Evolutionary conservation across 1,140 invertebrate species (phyloP).

Genomic region (Euborellia annulipes): DNA sequence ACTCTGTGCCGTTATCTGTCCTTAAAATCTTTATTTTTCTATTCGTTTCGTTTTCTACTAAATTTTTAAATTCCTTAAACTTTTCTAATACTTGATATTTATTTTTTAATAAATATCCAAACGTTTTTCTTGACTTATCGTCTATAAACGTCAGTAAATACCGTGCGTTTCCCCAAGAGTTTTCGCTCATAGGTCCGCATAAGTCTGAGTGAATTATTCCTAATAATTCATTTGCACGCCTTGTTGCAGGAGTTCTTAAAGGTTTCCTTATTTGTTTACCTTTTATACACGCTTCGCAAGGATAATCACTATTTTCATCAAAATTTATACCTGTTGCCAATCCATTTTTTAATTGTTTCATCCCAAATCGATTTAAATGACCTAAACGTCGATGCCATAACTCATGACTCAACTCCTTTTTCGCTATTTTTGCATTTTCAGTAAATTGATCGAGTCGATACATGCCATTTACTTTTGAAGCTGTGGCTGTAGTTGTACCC

Average conservation of each 20-base stretch:
- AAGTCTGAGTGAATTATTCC: constrained; percentile 3
- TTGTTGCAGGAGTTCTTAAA: constrained; percentile 12
- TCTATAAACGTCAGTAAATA: constrained; percentile 27
- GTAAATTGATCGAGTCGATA: neutral
- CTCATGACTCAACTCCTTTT: neutral
- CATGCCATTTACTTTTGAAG: neutral
- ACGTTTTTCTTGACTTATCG: constrained; percentile 14
- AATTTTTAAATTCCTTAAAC: constrained; percentile 22
- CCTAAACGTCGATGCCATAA: constrained; percentile 10
- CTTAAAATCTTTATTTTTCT: constrained; percentile 20
- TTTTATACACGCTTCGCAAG: constrained; percentile 18
- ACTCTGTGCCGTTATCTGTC: constrained; percentile 29
- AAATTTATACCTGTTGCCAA: constrained; percentile 8
- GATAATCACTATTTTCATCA: neutral
- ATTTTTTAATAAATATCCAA: constrained; percentile 17
- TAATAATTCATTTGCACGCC: constrained; percentile 9
- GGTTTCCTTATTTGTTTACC: constrained; percentile 17
- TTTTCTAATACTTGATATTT: constrained; percentile 20
- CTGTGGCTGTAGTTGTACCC: neutral
- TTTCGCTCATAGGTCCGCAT: constrained; percentile 8
- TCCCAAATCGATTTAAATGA: constrained; percentile 10
- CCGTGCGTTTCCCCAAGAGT: constrained; percentile 20
- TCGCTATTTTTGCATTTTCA: constrained; percentile 4
- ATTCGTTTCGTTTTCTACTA: constrained; percentile 22
- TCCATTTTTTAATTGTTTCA: neutral